Evolutionary conservation across 2,113 vertebrate species (phyloP).

Genomic region (Anseranas semipalmata): DNA sequence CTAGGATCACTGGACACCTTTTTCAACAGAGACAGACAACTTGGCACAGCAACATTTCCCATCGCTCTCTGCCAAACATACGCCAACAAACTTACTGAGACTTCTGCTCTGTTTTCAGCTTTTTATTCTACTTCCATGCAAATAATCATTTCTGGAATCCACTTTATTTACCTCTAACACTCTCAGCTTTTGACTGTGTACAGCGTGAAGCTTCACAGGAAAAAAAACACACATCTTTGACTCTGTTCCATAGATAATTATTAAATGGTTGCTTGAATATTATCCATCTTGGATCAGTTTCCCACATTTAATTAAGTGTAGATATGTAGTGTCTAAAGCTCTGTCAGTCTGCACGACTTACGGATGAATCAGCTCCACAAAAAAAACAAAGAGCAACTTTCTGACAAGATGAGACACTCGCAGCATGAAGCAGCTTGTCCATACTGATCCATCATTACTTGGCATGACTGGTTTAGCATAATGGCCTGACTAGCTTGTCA

Average conservation of each 20-base stretch:
- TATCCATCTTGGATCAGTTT: not conserved
- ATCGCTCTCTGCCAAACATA: not conserved
- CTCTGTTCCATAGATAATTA: not conserved
- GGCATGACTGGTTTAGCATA: not conserved
- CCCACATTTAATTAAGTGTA: not conserved
- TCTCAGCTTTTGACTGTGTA: not conserved
- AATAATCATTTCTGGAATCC: not conserved
- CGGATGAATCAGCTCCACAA: not conserved
- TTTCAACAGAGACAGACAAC: not conserved
- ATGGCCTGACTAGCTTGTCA: not conserved
- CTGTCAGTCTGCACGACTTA: not conserved
- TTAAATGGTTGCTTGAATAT: not conserved
- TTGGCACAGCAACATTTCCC: not conserved
- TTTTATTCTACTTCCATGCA: not conserved
- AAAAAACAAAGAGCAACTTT: not conserved
- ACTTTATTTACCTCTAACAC: not conserved
- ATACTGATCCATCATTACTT: not conserved
- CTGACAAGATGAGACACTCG: accelerated
- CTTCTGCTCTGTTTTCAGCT: not conserved
- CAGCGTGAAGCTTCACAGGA: not conserved
- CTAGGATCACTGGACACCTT: not conserved
- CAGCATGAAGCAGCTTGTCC: not conserved
- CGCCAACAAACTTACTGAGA: not conserved
- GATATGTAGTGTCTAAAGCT: not conserved
- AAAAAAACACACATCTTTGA: not conserved